Conservation (phyloP, 2,113 vertebrate genomes). For the Elanoides forficatus region DNA sequence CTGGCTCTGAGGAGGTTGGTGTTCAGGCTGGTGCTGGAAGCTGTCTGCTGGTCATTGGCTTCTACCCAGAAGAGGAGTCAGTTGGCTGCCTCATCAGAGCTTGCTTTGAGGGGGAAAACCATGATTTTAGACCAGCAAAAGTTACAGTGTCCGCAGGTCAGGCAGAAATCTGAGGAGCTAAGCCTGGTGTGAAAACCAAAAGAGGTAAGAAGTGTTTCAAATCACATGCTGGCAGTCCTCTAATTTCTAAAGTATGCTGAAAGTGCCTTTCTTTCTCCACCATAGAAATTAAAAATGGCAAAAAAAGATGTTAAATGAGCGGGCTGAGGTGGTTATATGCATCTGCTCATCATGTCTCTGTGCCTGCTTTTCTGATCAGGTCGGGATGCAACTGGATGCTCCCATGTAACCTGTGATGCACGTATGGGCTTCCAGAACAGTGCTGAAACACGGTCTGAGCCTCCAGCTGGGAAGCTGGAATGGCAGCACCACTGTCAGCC, state of each 20-base stretch:
- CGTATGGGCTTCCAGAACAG: rapidly evolving
- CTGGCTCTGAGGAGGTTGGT: rapidly evolving
- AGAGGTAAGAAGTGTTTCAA: neutral
- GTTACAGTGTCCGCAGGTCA: neutral
- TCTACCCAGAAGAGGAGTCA: neutral
- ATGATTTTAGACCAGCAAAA: neutral
- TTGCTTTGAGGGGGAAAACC: neutral
- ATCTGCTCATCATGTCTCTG: neutral
- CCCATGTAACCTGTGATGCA: neutral
- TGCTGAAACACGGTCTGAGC: neutral
- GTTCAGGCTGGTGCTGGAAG: neutral
- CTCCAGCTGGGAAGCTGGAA: neutral
- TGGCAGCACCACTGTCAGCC: neutral
- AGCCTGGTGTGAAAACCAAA: neutral
- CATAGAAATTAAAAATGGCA: neutral
- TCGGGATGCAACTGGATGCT: neutral
- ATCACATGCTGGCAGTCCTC: rapidly evolving
- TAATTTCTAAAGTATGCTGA: neutral
- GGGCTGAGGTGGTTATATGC: neutral
- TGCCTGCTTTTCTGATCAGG: neutral
- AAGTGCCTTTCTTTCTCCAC: neutral
- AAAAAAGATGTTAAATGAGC: neutral
- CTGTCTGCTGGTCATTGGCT: neutral
- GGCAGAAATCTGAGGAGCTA: neutral
- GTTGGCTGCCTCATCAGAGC: neutral